These are phyloP conservation scores for Rhinichthys klamathensis DNA, from an alignment of 2,113 vertebrate genomes.

Conservation along the genomic window DNA sequence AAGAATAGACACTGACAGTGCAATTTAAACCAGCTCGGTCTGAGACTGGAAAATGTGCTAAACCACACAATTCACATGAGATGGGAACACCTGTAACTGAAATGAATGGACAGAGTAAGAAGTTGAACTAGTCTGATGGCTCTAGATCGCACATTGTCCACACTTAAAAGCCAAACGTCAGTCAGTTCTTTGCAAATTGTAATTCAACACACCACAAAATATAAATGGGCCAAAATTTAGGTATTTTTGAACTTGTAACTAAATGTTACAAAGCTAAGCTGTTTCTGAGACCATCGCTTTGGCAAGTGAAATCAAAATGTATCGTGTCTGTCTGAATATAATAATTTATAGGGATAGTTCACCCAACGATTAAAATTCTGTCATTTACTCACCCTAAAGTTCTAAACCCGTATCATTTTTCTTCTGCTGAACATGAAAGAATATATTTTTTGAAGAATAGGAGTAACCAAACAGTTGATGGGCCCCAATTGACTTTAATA, in stretches of 20 bases:
- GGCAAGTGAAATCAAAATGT: neutral
- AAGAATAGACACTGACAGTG: neutral
- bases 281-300: neutral
- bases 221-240: neutral
- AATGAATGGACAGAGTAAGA: neutral
- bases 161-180: neutral
- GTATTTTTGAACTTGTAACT: neutral
- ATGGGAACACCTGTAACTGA: neutral
- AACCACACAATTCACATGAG: conserved; percentile 5
- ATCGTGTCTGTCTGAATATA: neutral
- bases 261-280: neutral
- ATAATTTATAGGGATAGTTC: neutral
- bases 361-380: too few species aligned
- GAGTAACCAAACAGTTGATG: too few species aligned
- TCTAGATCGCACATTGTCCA: neutral
- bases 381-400: too few species aligned
- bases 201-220: neutral
- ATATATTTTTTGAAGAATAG: too few species aligned
- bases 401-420: too few species aligned
- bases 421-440: too few species aligned
- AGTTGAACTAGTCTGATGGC: neutral
- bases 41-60: neutral
- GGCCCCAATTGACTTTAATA: too few species aligned
- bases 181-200: neutral
- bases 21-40: neutral